Evolutionary conservation across 37 sponge, comb jelly and placozoan species (phyloP).

Genomic region (Oopsacas minuta): DNA sequence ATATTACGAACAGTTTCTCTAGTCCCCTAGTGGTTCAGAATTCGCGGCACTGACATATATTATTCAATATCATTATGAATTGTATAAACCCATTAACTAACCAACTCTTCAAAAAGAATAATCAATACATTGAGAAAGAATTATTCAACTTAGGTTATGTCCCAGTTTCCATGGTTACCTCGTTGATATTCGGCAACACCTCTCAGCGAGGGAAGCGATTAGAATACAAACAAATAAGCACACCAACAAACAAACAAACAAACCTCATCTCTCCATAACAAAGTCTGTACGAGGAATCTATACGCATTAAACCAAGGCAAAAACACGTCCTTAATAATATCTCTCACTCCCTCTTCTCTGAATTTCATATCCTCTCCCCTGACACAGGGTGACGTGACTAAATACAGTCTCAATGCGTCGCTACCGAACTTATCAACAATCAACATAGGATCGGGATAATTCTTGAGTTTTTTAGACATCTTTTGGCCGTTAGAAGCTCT

Average conservation of each 20-base stretch:
- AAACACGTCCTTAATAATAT: conserved; percentile 91
- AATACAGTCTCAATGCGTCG: conserved; percentile 80
- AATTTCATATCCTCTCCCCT: conserved; percentile 82
- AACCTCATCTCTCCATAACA: conserved; percentile 49
- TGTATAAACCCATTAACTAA: no score
- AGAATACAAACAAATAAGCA: no score
- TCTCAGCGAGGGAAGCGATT: no score
- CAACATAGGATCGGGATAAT: conserved; percentile 85
- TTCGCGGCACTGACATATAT: no score
- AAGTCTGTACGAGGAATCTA: conserved; percentile 89
- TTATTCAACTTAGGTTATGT: no score
- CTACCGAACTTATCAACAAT: conserved; percentile 81
- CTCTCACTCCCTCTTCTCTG: conserved; percentile 83
- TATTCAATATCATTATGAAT: no score
- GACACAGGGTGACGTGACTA: conserved; percentile 92
- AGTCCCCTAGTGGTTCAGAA: no score
- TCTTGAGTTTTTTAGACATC: conserved; percentile 97
- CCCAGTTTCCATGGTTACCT: no score
- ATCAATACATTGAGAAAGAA: no score
- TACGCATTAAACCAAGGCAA: conserved; percentile 98
- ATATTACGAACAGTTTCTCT: no score
- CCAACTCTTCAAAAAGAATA: no score
- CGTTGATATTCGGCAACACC: no score
- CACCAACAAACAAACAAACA: neutral
- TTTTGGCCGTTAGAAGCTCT: conserved; percentile 89